These are phyloP conservation scores for Drosophila pegasa DNA, from an alignment of 2,888 invertebrate genomes.

Conservation along the genomic window DNA sequence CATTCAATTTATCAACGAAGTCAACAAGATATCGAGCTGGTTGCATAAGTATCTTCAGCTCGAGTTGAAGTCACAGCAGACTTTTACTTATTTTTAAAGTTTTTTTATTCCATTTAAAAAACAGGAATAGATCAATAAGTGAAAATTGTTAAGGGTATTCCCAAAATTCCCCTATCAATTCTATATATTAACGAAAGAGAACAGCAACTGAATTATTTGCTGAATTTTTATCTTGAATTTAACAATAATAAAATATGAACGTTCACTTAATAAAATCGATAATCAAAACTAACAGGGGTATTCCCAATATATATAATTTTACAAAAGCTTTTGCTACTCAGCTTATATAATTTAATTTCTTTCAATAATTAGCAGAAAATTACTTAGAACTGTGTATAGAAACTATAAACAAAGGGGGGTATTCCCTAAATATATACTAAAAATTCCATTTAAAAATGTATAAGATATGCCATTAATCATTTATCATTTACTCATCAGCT, in stretches of 20 bases:
- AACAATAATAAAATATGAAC: neutral
- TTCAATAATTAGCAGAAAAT: neutral
- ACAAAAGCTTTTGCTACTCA: no score
- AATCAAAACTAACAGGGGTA: neutral
- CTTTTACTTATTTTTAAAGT: no score
- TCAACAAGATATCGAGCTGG: neutral
- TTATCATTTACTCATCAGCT: neutral
- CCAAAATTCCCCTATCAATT: neutral
- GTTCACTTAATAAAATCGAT: neutral
- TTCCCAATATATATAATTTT: neutral
- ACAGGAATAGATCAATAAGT: neutral
- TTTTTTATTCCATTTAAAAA: no score
- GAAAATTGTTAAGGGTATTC: neutral
- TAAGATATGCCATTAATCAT: neutral
- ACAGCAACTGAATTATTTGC: neutral
- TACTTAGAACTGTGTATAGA: neutral
- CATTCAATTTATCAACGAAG: neutral
- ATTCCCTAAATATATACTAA: neutral
- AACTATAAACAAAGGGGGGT: neutral
- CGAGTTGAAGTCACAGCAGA: neutral
- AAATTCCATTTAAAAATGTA: neutral
- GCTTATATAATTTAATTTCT: no score
- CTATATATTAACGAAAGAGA: neutral
- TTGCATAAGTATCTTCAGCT: neutral
- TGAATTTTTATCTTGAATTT: neutral